A percentile compares a stretch with the other conserved stretches of the same genome.
Conservation (phyloP, 2,797 vertebrate genomes). For the Tenualosa ilisha region DNA sequence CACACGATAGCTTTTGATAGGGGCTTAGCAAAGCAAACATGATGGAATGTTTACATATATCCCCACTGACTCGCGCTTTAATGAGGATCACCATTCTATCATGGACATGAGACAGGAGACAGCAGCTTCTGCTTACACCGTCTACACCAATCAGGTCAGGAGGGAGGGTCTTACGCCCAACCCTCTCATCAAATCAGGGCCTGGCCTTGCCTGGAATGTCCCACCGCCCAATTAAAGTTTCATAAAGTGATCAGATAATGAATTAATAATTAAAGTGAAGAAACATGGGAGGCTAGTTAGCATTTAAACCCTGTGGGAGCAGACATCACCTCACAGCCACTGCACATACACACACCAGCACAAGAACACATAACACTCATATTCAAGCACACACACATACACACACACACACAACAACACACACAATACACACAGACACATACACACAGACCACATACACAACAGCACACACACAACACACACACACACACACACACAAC, state of each 20-base stretch:
- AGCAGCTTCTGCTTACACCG: background rate
- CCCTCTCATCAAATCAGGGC: background rate
- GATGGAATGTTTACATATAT: background rate
- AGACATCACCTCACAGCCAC: background rate
- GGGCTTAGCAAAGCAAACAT: too few relatives aligned
- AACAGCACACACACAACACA: too few relatives aligned
- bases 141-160: background rate
- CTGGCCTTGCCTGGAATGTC: background rate
- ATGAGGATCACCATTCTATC: background rate
- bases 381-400: background rate
- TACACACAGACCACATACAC: too few relatives aligned
- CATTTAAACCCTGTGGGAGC: slow-evolving; percentile 12
- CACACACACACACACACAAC: too few relatives aligned
- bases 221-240: background rate
- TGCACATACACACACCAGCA: background rate
- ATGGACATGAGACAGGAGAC: background rate
- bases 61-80: background rate
- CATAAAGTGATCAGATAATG: slow-evolving; percentile 12
- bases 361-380: background rate
- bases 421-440: too few relatives aligned
- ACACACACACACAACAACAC: too few relatives aligned
- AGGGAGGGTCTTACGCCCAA: background rate
- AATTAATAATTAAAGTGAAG: slow-evolving; percentile 1
- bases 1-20: too few relatives aligned
- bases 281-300: background rate